Conservation (phyloP, 2,888 invertebrate genomes). For the Formica aserva region DNA sequence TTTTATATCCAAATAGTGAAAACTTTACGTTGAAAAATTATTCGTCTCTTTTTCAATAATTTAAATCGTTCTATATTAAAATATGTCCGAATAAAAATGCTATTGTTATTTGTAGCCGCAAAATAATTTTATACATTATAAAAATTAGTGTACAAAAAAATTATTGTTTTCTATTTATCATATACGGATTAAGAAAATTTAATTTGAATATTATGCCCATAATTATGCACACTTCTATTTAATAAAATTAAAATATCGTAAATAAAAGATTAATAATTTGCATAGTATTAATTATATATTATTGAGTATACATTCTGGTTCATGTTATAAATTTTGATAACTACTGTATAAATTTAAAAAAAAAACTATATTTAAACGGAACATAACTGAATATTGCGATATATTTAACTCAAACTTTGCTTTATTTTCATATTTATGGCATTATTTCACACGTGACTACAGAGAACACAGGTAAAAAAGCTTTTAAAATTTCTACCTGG, state of each 20-base stretch:
- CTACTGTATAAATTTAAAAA: not conserved
- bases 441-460: slow-evolving; percentile 4
- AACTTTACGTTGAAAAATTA: not conserved
- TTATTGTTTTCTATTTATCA: not conserved
- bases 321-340: not conserved
- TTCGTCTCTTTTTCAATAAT: not conserved
- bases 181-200: not conserved
- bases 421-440: not conserved
- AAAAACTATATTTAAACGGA: not conserved
- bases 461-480: slow-evolving; percentile 3
- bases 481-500: slow-evolving; percentile 46
- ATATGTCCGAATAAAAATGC: not conserved
- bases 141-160: not conserved
- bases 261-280: not conserved
- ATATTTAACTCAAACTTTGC: not conserved
- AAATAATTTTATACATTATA: not conserved
- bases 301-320: not conserved
- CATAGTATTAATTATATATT: not conserved
- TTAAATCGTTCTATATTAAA: not conserved
- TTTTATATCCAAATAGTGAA: slow-evolving; percentile 7
- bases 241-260: not conserved
- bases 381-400: not conserved
- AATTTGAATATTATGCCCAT: not conserved
- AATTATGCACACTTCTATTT: not conserved
- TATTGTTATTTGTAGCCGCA: not conserved